Percentiles rank a stretch among this genome's conserved stretches.
Evolutionary conservation across 2,888 invertebrate species (phyloP).

Genomic region (Drosophila ezoana): DNA sequence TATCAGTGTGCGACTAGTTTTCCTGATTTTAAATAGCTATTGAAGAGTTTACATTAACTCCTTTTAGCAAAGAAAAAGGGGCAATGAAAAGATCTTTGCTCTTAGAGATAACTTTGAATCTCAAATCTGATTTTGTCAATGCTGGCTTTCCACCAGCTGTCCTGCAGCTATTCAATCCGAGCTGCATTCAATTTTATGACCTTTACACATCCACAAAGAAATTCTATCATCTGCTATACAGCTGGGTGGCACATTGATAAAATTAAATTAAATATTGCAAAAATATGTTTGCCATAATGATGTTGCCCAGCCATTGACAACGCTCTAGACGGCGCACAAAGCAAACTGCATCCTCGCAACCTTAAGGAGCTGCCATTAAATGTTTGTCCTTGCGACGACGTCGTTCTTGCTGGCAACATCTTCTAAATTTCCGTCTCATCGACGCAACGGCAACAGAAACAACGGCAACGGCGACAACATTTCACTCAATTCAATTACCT

Average conservation of each 20-base stretch:
- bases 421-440: conserved; percentile 73
- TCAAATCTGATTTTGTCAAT: conserved; percentile 27
- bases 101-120: conserved; percentile 24
- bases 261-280: conserved; percentile 77
- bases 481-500: conserved; percentile 83
- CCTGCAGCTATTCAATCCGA: conserved; percentile 25
- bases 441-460: conserved; percentile 39
- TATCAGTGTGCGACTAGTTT: neutral
- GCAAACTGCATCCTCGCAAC: conserved; percentile 37
- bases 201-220: conserved; percentile 25
- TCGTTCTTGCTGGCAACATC: conserved; percentile 46
- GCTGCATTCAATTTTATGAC: conserved; percentile 60
- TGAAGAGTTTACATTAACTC: neutral
- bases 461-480: conserved; percentile 66
- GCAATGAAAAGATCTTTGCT: neutral
- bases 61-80: neutral
- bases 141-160: conserved; percentile 17
- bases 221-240: conserved; percentile 38
- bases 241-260: conserved; percentile 58
- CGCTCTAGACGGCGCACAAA: conserved; percentile 4
- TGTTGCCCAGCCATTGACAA: conserved; percentile 37
- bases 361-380: conserved; percentile 68
- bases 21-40: neutral
- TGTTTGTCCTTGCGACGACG: conserved; percentile 61
- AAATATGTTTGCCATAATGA: conserved; percentile 76